Base-by-base conservation (phyloP, 2,113 vertebrate genomes). In the Xiphophorus couchianus region DNA sequence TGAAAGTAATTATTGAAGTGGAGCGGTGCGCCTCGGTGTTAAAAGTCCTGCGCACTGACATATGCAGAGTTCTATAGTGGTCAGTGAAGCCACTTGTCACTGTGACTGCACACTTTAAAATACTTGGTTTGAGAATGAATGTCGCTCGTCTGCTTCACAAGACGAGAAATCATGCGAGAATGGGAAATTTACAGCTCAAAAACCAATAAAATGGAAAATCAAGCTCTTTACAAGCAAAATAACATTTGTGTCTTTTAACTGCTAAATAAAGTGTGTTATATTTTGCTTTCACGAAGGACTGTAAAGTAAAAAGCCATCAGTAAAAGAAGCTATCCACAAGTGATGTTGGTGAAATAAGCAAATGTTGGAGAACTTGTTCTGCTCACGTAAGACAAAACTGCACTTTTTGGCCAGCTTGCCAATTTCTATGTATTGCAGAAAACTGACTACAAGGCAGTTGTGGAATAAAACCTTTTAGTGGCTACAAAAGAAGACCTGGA, bases 1-100 rank as follows among this genome's bases (percentile, higher is more conserved):
- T 78, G 69, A 85, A 86, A 92, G 86, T 89, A 91, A 92, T 93
- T 92, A 91, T 86, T 92, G 85, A 90, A 92, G 91, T 91, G 14
- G 81, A 88, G 74, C 80, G 2, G 75, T 75, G 84, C 37, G 76
- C 42, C 71, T 83, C 68, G 0, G 69, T 51, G 62, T 25, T 58
- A 67, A 78, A 74, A 88, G 71, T 76, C 80, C 76, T 44, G 48
- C 58, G 42, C 60, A 4, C 86, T 73, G 27, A 33, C 85, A 78
- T 73, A 87, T 63, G 82, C 77, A 73, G 66, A 86, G 85, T 74
- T 76, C 65, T 78, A 60, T 37, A 77, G 33, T 13, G 76, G 86
- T 77, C 86, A 83, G 81, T 17, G 9, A 66, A 77, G 68, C 19
- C 68, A 42, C 48, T 9, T 37, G 42, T 27, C 60, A 13, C 42